phyloP scores from a whole-genome alignment of 2,113 vertebrate genomes.

The Xiphophorus couchianus region DNA sequence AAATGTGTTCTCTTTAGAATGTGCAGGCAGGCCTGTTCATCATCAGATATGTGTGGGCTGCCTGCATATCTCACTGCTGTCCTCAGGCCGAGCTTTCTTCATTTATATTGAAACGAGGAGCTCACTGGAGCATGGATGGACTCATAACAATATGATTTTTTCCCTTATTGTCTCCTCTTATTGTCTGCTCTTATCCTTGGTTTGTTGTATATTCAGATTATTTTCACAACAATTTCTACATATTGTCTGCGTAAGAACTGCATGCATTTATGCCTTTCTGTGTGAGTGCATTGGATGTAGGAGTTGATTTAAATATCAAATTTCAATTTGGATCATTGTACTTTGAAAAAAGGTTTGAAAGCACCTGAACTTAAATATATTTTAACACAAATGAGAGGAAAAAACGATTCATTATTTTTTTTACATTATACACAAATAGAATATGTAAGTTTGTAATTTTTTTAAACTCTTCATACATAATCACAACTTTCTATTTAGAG shows the following conservation, averaged over 20 bases:
- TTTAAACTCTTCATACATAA: neutral
- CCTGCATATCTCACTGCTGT: conserved; percentile 73
- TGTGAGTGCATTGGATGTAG: neutral
- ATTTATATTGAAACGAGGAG: conserved; percentile 75
- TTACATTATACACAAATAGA: neutral
- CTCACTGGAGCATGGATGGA: conserved; percentile 70
- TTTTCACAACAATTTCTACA: conserved; percentile 53
- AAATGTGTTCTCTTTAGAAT: conserved; percentile 82
- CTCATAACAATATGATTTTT: conserved; percentile 60
- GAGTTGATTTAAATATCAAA: neutral
- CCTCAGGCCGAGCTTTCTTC: conserved; percentile 71
- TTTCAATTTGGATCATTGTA: neutral
- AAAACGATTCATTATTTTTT: neutral
- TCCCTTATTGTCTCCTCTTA: conserved; percentile 57
- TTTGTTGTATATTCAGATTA: conserved; percentile 54
- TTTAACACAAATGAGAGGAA: neutral
- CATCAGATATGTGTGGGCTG: conserved; percentile 77
- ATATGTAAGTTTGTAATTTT: neutral
- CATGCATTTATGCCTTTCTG: neutral
- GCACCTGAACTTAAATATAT: neutral
- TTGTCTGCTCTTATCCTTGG: conserved; percentile 59
- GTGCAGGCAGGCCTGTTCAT: conserved; percentile 78
- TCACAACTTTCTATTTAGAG: neutral
- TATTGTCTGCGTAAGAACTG: conserved; percentile 33
- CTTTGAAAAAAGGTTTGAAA: neutral